These are phyloP conservation scores for Leucozona laternaria DNA, from an alignment of 2,888 invertebrate species.

Conservation along the genomic window DNA sequence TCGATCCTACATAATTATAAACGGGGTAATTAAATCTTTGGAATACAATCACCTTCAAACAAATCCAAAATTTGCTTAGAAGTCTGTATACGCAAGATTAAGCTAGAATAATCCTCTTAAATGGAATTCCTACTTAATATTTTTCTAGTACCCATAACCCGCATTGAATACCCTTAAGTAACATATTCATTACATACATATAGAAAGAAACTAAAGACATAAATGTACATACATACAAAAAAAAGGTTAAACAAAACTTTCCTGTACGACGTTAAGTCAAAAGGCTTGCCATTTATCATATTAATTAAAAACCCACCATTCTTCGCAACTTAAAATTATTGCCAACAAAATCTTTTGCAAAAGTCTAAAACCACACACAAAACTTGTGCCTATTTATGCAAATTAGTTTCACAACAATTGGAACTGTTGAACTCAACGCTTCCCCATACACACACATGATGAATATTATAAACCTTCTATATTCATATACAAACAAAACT, in stretches of 20 bases:
- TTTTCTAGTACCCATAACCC: too few species aligned
- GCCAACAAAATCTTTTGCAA: neutral
- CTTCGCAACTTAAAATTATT: neutral
- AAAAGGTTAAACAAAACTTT: neutral
- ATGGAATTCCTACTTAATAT: too few species aligned
- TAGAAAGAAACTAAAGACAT: neutral
- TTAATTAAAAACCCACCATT: slow-evolving; percentile 3
- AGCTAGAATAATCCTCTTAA: too few species aligned
- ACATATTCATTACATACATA: too few species aligned
- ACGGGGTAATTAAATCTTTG: too few species aligned
- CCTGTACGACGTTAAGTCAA: neutral
- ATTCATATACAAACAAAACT: neutral
- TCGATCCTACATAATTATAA: too few species aligned
- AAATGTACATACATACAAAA: neutral
- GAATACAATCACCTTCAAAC: too few species aligned
- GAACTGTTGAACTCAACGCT: slow-evolving; percentile 9
- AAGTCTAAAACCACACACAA: neutral
- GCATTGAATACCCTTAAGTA: too few species aligned
- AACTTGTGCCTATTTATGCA: slow-evolving; percentile 29
- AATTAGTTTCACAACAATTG: slow-evolving; percentile 32
- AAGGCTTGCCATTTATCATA: slow-evolving; percentile 11
- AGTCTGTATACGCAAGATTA: too few species aligned
- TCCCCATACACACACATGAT: neutral
- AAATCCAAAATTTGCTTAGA: too few species aligned
- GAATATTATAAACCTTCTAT: neutral